These are phyloP conservation scores for Coptotermes formosanus DNA, from an alignment of 1,140 invertebrate species.

Conservation along the genomic window DNA sequence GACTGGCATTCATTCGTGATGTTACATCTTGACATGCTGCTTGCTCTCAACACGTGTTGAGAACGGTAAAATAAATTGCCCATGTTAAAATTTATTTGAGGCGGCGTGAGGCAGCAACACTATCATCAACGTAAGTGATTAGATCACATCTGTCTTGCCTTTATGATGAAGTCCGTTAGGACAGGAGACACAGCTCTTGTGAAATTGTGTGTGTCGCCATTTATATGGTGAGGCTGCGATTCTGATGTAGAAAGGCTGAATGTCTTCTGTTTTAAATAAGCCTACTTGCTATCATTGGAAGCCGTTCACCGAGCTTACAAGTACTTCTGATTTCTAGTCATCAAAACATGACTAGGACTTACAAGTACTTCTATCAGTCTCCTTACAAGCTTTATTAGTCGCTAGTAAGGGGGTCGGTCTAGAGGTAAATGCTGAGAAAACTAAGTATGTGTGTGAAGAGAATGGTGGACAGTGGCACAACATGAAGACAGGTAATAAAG, in stretches of 20 bases:
- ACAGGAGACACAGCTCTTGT: neutral
- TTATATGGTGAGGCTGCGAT: neutral
- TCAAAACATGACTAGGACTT: too few species aligned
- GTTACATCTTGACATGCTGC: neutral
- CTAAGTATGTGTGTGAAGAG: too few species aligned
- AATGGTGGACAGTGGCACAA: too few species aligned
- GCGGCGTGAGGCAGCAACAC: neutral
- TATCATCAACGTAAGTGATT: conserved; percentile 1
- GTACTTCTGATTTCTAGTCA: neutral
- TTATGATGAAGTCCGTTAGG: neutral
- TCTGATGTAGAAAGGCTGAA: too few species aligned
- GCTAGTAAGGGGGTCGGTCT: too few species aligned
- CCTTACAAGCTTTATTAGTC: too few species aligned
- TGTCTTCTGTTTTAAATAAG: neutral
- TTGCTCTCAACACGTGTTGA: neutral
- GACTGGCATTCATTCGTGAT: neutral
- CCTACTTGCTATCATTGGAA: neutral
- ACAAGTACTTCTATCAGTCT: too few species aligned
- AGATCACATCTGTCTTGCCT: neutral
- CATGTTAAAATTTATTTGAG: neutral
- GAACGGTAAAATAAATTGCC: neutral
- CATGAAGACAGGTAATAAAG: too few species aligned
- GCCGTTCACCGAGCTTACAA: neutral
- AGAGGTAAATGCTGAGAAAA: too few species aligned
- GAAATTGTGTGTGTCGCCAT: neutral